These are phyloP conservation scores for Hypselothyrea guttata DNA, from an alignment of 2,888 invertebrate species.

Conservation along the genomic window DNA sequence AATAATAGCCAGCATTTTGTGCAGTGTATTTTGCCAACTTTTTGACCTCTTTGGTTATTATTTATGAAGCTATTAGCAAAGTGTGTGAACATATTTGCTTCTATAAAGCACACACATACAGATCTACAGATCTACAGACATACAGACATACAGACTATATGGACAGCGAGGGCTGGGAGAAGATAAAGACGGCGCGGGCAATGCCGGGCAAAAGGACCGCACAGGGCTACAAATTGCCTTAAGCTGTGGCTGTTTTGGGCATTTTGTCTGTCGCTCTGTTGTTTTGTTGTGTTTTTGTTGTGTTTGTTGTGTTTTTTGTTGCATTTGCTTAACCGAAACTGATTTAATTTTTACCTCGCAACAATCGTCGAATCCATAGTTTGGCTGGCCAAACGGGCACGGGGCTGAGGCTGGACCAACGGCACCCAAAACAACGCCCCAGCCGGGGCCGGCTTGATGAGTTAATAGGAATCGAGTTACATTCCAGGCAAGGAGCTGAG, in stretches of 20 bases:
- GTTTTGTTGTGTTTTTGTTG: slow-evolving; percentile 22
- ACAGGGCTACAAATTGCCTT: slow-evolving; percentile 77
- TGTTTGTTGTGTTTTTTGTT: slow-evolving; percentile 31
- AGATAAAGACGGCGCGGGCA: slow-evolving; percentile 18
- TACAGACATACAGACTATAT: slow-evolving; percentile 15
- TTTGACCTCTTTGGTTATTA: slow-evolving; percentile 79
- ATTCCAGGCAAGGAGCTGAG: slow-evolving; percentile 68
- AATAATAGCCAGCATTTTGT: slow-evolving; percentile 14
- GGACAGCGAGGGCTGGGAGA: slow-evolving; percentile 19
- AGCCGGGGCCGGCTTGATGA: slow-evolving; percentile 79
- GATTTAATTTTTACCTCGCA: slow-evolving; percentile 67
- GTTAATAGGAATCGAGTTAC: slow-evolving; percentile 82
- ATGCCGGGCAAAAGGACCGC: slow-evolving; percentile 62
- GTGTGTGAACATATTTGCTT: slow-evolving; percentile 74
- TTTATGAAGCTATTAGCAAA: slow-evolving; percentile 81
- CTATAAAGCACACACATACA: slow-evolving; percentile 46
- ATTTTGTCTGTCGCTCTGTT: slow-evolving; percentile 27
- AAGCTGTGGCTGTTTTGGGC: slow-evolving; percentile 50
- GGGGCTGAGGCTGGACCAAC: slow-evolving; percentile 15
- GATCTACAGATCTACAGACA: slow-evolving; percentile 16
- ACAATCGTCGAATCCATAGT: slow-evolving; percentile 51
- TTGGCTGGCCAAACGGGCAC: slow-evolving; percentile 2
- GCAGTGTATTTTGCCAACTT: slow-evolving; percentile 50
- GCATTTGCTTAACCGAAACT: slow-evolving; percentile 68
- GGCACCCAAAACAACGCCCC: slow-evolving; percentile 60